Evolutionary conservation across 37 sponge, comb jelly and placozoan genomes (phyloP).

Genomic region (Halisarca cf. caerulea): DNA sequence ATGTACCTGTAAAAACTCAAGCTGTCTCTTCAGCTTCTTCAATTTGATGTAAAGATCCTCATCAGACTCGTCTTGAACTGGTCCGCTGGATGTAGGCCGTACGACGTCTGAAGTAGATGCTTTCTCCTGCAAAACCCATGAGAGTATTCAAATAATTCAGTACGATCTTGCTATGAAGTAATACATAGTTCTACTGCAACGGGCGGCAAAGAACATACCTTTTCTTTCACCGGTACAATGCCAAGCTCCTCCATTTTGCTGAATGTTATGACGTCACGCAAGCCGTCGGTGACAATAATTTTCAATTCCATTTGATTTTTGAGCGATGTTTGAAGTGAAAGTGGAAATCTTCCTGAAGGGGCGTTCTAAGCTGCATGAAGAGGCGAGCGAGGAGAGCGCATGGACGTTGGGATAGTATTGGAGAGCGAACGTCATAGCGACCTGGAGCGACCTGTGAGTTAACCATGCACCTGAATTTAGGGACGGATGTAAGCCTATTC

Average conservation of each 20-base stretch:
- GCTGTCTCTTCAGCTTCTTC: slow-evolving; percentile 87
- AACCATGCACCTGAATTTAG: no score
- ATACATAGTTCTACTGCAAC: no score
- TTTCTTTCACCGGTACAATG: slow-evolving; percentile 2
- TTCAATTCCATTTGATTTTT: not conserved
- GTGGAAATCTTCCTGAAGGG: not conserved
- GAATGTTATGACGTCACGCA: not conserved
- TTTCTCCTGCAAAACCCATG: not conserved
- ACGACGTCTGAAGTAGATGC: not conserved
- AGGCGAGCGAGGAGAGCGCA: not conserved
- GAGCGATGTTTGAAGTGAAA: slow-evolving; percentile 12
- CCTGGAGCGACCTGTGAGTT: no score
- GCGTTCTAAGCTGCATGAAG: not conserved
- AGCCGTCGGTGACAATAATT: not conserved
- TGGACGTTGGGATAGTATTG: no score
- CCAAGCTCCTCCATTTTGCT: slow-evolving; percentile 35
- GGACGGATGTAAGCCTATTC: no score
- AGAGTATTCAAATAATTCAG: no score
- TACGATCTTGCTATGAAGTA: no score
- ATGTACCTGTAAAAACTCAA: slow-evolving; percentile 87
- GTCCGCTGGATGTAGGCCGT: not conserved
- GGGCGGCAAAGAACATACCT: not conserved
- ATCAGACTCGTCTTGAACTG: slow-evolving; percentile 5
- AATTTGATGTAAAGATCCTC: slow-evolving; percentile 86
- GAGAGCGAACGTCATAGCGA: no score